phyloP scores from a whole-genome alignment of 2,113 vertebrate genomes.

The Leucopternis melanops region DNA sequence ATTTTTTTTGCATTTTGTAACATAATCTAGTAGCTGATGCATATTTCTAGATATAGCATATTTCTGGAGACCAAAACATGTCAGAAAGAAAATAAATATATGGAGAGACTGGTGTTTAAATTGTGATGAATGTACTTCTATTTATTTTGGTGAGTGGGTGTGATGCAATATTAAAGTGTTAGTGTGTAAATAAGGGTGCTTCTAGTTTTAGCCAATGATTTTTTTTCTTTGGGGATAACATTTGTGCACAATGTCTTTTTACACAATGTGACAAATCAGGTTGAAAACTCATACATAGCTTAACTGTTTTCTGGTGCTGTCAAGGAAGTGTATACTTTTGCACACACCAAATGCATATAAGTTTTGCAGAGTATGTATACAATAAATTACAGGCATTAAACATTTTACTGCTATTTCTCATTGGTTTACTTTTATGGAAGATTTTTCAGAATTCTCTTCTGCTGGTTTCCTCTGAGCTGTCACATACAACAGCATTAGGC shows the following conservation, averaged over 20 bases:
- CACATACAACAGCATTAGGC: not conserved
- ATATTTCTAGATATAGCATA: slow-evolving; percentile 68
- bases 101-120: slow-evolving; percentile 72
- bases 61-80: slow-evolving; percentile 77
- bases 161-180: slow-evolving; percentile 67
- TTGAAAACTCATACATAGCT: slow-evolving; percentile 42
- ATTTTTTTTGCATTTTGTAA: slow-evolving; percentile 72
- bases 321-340: slow-evolving; percentile 67
- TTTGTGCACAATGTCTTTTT: slow-evolving; percentile 65
- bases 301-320: slow-evolving; percentile 72
- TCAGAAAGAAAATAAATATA: slow-evolving; percentile 76
- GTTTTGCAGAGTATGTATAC: slow-evolving; percentile 72
- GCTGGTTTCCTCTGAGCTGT: not conserved
- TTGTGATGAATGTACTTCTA: slow-evolving; percentile 73
- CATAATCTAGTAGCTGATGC: slow-evolving; percentile 64
- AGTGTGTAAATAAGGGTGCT: slow-evolving; percentile 63
- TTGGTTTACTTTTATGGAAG: slow-evolving; percentile 60
- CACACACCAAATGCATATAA: slow-evolving; percentile 59
- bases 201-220: slow-evolving; percentile 47
- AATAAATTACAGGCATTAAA: slow-evolving; percentile 75
- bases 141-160: slow-evolving; percentile 76
- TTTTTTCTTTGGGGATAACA: slow-evolving; percentile 43
- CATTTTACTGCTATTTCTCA: slow-evolving; percentile 66
- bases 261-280: slow-evolving; percentile 72
- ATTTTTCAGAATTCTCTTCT: not conserved